A percentile compares a stretch with the other conserved stretches of the same genome.
Evolutionary conservation across 2,888 invertebrate genomes (phyloP).

Genomic region (Harpalus rubripes): DNA sequence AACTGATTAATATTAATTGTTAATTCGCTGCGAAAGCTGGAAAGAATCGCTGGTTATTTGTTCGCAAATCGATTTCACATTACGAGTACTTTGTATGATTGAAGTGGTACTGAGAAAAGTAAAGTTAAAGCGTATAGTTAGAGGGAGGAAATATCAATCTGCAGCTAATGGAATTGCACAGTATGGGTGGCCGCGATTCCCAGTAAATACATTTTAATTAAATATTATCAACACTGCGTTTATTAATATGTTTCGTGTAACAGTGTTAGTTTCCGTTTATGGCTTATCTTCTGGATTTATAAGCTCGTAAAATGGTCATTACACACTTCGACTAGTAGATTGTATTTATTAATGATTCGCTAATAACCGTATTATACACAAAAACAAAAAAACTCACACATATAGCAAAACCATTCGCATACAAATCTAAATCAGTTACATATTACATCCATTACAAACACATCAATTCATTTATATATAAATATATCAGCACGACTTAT

Average conservation of each 20-base stretch:
- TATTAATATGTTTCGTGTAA: conserved; percentile 61
- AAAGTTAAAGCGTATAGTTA: conserved; percentile 3
- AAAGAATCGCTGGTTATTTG: conserved; percentile 6
- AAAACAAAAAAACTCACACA: conserved; percentile 31
- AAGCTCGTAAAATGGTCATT: conserved; percentile 63
- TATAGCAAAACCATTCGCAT: neutral
- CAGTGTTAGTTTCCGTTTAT: conserved; percentile 60
- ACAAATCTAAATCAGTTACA: neutral
- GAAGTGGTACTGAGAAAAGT: conserved; percentile 34
- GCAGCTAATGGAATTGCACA: conserved; percentile 29
- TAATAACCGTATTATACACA: conserved; percentile 60
- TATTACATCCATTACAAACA: neutral
- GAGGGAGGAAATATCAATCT: conserved; percentile 12
- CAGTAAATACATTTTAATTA: conserved; percentile 62
- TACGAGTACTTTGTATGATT: conserved; percentile 28
- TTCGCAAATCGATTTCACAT: conserved; percentile 18
- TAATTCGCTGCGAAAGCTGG: neutral
- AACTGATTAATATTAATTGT: neutral
- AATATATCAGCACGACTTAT: too few relatives aligned
- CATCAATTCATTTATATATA: neutral
- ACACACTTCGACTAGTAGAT: conserved; percentile 57
- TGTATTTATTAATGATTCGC: conserved; percentile 63
- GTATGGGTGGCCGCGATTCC: conserved; percentile 47
- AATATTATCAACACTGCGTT: conserved; percentile 57
- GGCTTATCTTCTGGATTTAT: conserved; percentile 59